Percentiles rank a stretch among this genome's conserved stretches.
phyloP scores from a whole-genome alignment of 1,140 invertebrate species.

The Drosophila trapezifrons region DNA sequence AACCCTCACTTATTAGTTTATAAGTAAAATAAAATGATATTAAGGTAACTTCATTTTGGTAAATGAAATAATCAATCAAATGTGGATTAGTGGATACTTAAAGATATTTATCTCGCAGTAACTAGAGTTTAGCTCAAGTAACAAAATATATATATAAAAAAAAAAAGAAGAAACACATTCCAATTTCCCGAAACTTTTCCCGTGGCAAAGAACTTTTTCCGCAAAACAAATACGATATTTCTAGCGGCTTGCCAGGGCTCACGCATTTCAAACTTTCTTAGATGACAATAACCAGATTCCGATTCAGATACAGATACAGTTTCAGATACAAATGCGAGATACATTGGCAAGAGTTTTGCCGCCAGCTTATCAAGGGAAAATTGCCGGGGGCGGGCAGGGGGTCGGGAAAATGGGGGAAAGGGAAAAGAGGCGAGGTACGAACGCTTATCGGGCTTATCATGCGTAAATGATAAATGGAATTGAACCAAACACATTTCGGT shows the following conservation, averaged over 20 bases:
- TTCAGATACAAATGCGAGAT: conserved; percentile 41
- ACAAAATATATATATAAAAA: background rate
- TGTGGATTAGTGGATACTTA: background rate
- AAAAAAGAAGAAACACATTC: background rate
- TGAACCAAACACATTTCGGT: conserved; percentile 40
- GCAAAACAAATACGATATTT: conserved; percentile 30
- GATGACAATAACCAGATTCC: conserved; percentile 58
- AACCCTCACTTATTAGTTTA: no score
- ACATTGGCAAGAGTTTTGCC: conserved; percentile 31
- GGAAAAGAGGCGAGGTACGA: conserved; percentile 19
- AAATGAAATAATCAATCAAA: conserved; percentile 6
- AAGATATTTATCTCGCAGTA: background rate
- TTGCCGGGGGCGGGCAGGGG: background rate
- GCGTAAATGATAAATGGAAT: conserved; percentile 73
- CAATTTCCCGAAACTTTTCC: conserved; percentile 15
- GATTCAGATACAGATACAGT: conserved; percentile 33
- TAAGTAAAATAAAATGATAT: background rate
- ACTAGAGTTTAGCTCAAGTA: background rate
- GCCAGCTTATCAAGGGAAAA: conserved; percentile 15
- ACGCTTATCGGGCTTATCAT: conserved; percentile 69
- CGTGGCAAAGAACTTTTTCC: conserved; percentile 23
- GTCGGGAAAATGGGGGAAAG: background rate
- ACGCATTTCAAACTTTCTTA: conserved; percentile 27
- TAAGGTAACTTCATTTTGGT: background rate
- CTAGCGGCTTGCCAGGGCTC: conserved; percentile 4